Evolutionary conservation across 2,888 invertebrate species (phyloP).

Genomic region (Philereme transversata): DNA sequence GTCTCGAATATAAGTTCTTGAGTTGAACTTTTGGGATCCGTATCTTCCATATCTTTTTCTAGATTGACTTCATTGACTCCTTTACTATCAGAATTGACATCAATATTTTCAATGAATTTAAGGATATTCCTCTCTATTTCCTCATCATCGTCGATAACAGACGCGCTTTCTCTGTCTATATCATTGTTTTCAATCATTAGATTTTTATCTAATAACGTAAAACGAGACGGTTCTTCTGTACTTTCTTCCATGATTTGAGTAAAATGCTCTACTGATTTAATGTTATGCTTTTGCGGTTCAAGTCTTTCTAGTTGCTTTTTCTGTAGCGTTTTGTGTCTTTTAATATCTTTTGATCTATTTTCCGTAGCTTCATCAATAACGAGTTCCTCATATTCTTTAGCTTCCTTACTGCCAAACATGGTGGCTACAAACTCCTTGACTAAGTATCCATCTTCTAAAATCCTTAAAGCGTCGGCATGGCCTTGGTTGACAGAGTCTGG

Average conservation of each 20-base stretch:
- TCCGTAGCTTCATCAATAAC: slow-evolving; percentile 11
- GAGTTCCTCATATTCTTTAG: slow-evolving; percentile 37
- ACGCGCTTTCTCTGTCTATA: slow-evolving; percentile 1
- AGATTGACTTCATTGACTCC: slow-evolving; percentile 30
- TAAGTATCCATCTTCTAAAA: slow-evolving; percentile 43
- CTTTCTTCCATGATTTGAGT: slow-evolving; percentile 5
- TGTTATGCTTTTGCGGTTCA: neutral
- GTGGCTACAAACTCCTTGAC: slow-evolving; percentile 56
- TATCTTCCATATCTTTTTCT: slow-evolving; percentile 2
- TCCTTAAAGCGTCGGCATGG: slow-evolving; percentile 41
- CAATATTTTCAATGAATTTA: slow-evolving; percentile 49
- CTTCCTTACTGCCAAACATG: slow-evolving; percentile 56
- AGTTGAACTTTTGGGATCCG: neutral
- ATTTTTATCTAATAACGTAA: slow-evolving; percentile 24
- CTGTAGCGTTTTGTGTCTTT: neutral
- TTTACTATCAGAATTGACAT: slow-evolving; percentile 28
- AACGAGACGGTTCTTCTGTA: slow-evolving; percentile 6
- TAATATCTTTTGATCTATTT: slow-evolving; percentile 3
- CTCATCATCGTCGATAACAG: slow-evolving; percentile 2
- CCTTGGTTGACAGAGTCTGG: slow-evolving; percentile 3
- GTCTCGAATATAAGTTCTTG: slow-evolving; percentile 2
- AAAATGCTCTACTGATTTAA: neutral
- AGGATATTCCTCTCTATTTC: slow-evolving; percentile 41
- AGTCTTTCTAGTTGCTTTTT: slow-evolving; percentile 4
- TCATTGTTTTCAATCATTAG: neutral